Percentiles rank a stretch among this genome's conserved stretches.
These are phyloP conservation scores for Eulimnadia texana DNA, from an alignment of 1,140 invertebrate species.

Conservation along the genomic window DNA sequence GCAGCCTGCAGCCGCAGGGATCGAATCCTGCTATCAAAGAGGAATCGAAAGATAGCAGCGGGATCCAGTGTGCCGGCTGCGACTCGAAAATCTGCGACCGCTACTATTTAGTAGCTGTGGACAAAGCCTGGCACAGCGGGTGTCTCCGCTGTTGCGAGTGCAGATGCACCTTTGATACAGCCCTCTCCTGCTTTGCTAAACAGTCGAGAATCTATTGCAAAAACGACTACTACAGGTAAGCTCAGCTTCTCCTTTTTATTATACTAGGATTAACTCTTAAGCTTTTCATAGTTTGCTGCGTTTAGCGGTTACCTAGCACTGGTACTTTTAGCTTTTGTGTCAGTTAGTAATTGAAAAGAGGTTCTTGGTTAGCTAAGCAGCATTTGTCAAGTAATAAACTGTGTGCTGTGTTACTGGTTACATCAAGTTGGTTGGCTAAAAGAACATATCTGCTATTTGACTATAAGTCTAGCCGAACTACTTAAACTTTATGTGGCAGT, in stretches of 20 bases:
- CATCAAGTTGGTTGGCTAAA: no score
- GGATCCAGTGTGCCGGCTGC: conserved; percentile 62
- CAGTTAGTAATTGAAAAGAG: no score
- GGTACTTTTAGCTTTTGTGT: background rate
- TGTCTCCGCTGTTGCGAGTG: conserved; percentile 22
- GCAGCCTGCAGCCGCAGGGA: background rate
- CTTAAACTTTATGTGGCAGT: no score
- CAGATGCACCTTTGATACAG: conserved; percentile 19
- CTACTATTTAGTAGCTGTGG: conserved; percentile 74
- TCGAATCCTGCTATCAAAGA: background rate
- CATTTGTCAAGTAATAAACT: no score
- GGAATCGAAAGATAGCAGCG: background rate
- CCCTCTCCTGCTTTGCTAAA: conserved; percentile 21
- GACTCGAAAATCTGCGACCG: conserved; percentile 65
- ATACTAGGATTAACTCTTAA: background rate
- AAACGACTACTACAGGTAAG: conserved; percentile 23
- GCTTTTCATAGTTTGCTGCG: background rate
- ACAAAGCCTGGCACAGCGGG: conserved; percentile 41
- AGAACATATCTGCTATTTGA: no score
- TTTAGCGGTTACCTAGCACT: background rate
- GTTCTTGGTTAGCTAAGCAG: no score
- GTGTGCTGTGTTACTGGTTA: no score
- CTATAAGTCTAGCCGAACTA: no score
- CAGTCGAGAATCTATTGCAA: conserved; percentile 22
- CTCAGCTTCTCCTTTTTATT: background rate